Conservation (phyloP, 2,113 vertebrate species). For the Trogon surrucura region DNA sequence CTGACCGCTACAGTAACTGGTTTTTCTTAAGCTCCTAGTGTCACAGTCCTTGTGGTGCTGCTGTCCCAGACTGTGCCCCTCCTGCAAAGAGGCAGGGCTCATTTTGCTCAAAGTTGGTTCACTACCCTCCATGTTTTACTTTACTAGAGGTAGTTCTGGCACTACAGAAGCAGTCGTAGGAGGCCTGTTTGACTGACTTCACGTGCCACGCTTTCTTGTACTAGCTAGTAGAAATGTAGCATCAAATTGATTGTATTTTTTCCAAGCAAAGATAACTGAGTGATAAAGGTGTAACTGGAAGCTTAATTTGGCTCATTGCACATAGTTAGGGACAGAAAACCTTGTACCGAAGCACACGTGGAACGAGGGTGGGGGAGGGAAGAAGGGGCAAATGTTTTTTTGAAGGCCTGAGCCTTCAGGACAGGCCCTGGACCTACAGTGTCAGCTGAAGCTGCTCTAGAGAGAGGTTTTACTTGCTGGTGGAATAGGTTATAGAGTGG, state of each 20-base stretch:
- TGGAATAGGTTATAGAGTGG: not conserved
- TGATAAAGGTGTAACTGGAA: not conserved
- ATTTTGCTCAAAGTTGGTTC: not conserved
- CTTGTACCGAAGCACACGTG: accelerated
- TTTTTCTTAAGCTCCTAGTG: not conserved
- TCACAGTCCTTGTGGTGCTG: not conserved
- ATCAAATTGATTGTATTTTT: not conserved
- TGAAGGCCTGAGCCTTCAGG: not conserved
- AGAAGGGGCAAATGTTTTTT: not conserved
- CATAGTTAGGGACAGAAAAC: not conserved
- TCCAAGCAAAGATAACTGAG: not conserved
- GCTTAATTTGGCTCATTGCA: not conserved
- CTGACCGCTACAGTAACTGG: not conserved
- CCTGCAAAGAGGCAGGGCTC: not conserved
- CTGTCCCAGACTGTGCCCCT: not conserved
- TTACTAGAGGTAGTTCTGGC: not conserved
- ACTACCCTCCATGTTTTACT: not conserved
- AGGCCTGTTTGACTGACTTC: not conserved
- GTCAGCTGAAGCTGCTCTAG: not conserved
- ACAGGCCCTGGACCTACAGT: not conserved
- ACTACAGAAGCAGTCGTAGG: not conserved
- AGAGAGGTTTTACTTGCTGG: not conserved
- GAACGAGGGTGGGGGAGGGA: not conserved
- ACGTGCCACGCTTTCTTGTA: not conserved
- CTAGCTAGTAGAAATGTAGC: not conserved